phyloP scores from a whole-genome alignment of 2,888 invertebrate genomes.

The Diarsia rubi region DNA sequence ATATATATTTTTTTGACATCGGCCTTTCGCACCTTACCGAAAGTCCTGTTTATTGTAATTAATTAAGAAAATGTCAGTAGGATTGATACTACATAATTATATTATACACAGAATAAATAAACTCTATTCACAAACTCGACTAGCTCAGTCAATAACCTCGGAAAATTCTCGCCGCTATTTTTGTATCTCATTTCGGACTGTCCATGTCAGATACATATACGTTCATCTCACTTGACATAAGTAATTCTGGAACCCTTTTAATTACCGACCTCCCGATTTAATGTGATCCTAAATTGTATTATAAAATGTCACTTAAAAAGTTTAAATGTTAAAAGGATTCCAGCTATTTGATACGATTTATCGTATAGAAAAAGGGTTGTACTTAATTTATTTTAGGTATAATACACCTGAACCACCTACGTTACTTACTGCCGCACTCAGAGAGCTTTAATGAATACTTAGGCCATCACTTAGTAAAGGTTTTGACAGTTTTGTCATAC shows the following conservation, averaged over 20 bases:
- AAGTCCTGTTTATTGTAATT: neutral
- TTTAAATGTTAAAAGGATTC: slow-evolving; percentile 22
- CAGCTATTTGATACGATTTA: neutral
- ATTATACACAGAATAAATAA: neutral
- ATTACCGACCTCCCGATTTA: slow-evolving; percentile 30
- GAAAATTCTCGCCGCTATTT: slow-evolving; percentile 12
- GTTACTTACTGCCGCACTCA: no score
- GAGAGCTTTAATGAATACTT: no score
- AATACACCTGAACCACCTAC: no score
- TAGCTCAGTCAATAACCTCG: neutral
- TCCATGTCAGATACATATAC: slow-evolving; percentile 31
- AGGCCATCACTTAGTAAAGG: no score
- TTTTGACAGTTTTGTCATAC: no score
- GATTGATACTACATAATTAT: neutral
- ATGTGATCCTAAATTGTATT: slow-evolving; percentile 42
- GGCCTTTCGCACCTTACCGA: neutral
- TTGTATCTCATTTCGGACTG: slow-evolving; percentile 37
- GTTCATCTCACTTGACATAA: slow-evolving; percentile 54
- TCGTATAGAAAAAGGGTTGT: neutral
- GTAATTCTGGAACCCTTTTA: slow-evolving; percentile 50
- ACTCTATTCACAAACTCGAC: neutral
- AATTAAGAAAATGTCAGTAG: slow-evolving; percentile 9
- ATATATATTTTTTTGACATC: neutral
- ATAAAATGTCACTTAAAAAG: slow-evolving; percentile 38
- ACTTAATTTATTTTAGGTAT: no score